phyloP scores from a whole-genome alignment of 1,140 invertebrate genomes.

The Drosophila ironensis region DNA sequence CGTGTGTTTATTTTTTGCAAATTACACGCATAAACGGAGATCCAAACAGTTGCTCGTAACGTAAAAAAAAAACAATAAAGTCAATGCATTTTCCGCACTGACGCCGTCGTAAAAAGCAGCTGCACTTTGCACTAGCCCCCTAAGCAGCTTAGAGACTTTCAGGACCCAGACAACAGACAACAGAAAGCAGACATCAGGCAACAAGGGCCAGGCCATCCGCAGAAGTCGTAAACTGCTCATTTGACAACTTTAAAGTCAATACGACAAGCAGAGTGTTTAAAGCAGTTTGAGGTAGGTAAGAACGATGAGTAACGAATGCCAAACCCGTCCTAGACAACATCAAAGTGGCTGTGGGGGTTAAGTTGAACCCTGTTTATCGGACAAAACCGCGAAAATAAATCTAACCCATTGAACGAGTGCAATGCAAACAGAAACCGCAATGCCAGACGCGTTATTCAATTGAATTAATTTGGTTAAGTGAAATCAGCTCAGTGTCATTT shows the following conservation, averaged over 20 bases:
- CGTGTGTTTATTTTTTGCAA: conserved; percentile 28
- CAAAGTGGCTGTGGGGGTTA: background rate
- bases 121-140: conserved; percentile 33
- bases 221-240: conserved; percentile 56
- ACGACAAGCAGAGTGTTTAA: background rate
- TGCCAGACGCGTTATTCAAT: conserved; percentile 43
- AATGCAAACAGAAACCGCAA: background rate
- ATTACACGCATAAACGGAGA: conserved; percentile 35
- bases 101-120: conserved; percentile 22
- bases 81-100: conserved; percentile 36
- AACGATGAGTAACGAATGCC: no score
- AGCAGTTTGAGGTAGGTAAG: background rate
- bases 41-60: conserved; percentile 41
- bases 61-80: conserved; percentile 12
- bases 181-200: conserved; percentile 5
- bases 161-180: background rate
- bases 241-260: conserved; percentile 51
- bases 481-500: conserved; percentile 65
- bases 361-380: background rate
- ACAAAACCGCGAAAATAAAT: background rate
- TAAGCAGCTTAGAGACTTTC: conserved; percentile 34
- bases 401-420: background rate
- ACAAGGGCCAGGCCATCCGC: background rate
- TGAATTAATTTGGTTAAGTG: conserved; percentile 65
- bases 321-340: background rate